A percentile compares a stretch with the other conserved stretches of the same genome.
phyloP scores from a whole-genome alignment of 2,888 invertebrate genomes.

The Luperina testacea region DNA sequence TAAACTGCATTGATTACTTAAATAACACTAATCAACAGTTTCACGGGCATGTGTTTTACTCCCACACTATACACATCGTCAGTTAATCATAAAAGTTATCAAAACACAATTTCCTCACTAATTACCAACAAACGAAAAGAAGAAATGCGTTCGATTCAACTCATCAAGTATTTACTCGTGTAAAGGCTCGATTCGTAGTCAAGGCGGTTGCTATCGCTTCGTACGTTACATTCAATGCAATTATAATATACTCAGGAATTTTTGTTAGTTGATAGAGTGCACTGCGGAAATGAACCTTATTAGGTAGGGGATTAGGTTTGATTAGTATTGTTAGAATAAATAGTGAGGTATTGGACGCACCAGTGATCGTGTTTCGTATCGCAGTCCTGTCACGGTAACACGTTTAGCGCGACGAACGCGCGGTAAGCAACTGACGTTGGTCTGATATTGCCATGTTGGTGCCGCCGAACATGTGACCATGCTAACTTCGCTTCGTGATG shows the following conservation, averaged over 20 bases:
- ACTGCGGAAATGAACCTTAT: constrained; percentile 64
- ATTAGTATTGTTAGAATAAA: constrained; percentile 60
- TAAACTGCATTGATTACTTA: constrained; percentile 6
- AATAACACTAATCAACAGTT: constrained; percentile 25
- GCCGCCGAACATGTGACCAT: constrained; percentile 84
- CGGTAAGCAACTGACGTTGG: constrained; percentile 79
- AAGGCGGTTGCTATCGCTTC: constrained; percentile 62
- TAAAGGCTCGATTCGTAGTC: constrained; percentile 62
- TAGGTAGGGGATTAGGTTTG: constrained; percentile 47
- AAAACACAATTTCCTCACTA: constrained; percentile 53
- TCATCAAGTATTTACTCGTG: constrained; percentile 69
- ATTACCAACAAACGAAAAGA: constrained; percentile 61
- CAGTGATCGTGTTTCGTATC: constrained; percentile 74
- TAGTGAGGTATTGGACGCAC: constrained; percentile 77
- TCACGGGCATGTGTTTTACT: constrained; percentile 13
- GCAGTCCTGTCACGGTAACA: constrained; percentile 69
- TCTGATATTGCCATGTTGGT: constrained; percentile 81
- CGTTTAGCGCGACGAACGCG: constrained; percentile 84
- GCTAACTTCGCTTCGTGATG: constrained; percentile 83
- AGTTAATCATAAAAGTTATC: constrained; percentile 45
- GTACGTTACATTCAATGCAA: constrained; percentile 61
- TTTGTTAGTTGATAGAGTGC: constrained; percentile 47
- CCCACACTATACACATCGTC: constrained; percentile 7
- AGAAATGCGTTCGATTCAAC: constrained; percentile 69
- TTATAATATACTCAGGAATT: constrained; percentile 60